Evolutionary conservation across 2,888 invertebrate genomes (phyloP).

Genomic region (Aricia artaxerxes): DNA sequence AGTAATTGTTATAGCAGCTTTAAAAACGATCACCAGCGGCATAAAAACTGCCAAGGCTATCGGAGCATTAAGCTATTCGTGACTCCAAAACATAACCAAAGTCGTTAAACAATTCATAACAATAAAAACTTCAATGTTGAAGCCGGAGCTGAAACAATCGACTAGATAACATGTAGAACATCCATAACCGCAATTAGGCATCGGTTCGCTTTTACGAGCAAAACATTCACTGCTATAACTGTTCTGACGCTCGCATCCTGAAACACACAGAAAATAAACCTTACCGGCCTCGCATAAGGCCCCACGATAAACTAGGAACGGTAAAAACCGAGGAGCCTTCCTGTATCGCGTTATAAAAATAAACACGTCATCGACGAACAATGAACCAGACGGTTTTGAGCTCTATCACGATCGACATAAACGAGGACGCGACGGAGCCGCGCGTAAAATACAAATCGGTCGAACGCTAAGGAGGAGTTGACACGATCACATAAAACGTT

Average conservation of each 20-base stretch:
- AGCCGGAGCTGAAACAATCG: conserved; percentile 60
- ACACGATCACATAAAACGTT: conserved; percentile 73
- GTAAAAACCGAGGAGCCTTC: conserved; percentile 53
- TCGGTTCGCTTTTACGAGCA: conserved; percentile 68
- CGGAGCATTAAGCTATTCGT: conserved; percentile 20
- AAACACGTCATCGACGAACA: conserved; percentile 36
- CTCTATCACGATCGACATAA: conserved; percentile 36
- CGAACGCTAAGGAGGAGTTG: conserved; percentile 63
- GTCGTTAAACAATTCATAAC: conserved; percentile 68
- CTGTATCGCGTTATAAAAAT: conserved; percentile 47
- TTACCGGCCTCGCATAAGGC: conserved; percentile 38
- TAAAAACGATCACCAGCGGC: not conserved
- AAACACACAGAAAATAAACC: conserved; percentile 36
- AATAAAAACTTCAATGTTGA: conserved; percentile 69
- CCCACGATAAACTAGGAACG: conserved; percentile 41
- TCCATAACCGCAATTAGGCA: conserved; percentile 65
- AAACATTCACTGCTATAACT: conserved; percentile 58
- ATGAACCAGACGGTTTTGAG: conserved; percentile 36
- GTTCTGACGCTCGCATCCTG: conserved; percentile 15
- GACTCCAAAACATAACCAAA: conserved; percentile 33
- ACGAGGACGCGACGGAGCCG: conserved; percentile 20
- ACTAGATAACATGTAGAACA: conserved; percentile 71
- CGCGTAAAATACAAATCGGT: conserved; percentile 45
- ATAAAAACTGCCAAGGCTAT: conserved; percentile 10
- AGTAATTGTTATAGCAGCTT: conserved; percentile 9